Evolutionary conservation across 2,888 invertebrate species (phyloP), one percentile per base, ranked within the genome.

Genomic region (Cephus pulcher): DNA sequence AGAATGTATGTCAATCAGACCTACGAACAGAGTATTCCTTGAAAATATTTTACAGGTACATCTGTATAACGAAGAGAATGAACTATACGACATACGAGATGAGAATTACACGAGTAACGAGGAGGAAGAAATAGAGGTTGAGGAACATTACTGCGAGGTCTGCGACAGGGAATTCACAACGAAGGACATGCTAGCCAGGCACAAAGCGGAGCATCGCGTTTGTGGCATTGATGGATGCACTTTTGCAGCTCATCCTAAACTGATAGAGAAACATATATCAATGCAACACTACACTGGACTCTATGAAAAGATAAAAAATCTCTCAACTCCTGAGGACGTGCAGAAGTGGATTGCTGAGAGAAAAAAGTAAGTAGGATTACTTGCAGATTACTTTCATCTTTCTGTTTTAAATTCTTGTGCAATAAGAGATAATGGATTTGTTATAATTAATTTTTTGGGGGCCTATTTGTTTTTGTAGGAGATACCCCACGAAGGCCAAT

Each of bases 241-340:
- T 68, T 97, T 96, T 92, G 93, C 94, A 79, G 97, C 96, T 4
- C 96, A 96, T 89, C 94, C 95, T 4, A 95, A 95, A 90, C 93
- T 97, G 3, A 94, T 98, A 23, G 95, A 95, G 80, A 95, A 95
- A 84, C 98, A 98, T 89, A 94, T 97, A 83, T 93, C 94, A 89
- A 95, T 96, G 93, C 96, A 97, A 92, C 98, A 98, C 91, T 93
- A 94, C 11, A 95, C 95, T n/a, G 98, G 97, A 0, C 91, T 98
- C 32, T 98, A 95, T 87, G 94, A 95, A 76, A 95, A 95, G 91
- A 95, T 98, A 80, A 94, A 95, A 84, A 95, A 95, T 83, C 88
- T 96, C 11, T 94, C 95, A 81, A 95, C 96, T 9, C 95, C 96
- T 0, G 97, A 97, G 89, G 97, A 97, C 83, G 95, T 98, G 79